Evolutionary conservation across 2,797 vertebrate species (phyloP).

Genomic region (Molossus alvarezi): DNA sequence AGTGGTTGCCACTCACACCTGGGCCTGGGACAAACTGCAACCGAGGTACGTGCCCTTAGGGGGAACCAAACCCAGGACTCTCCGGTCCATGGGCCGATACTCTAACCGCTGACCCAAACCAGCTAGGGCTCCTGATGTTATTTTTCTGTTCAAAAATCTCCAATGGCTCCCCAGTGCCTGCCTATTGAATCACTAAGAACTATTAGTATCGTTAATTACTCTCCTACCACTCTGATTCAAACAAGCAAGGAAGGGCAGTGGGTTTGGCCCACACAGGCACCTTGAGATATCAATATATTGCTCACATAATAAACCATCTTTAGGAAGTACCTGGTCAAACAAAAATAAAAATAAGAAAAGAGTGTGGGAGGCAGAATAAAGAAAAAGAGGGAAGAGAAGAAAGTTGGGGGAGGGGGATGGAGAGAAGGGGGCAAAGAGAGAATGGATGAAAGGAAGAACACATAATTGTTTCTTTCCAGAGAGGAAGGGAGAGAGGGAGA

Average conservation of each 20-base stretch:
- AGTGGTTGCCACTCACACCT: too few relatives aligned
- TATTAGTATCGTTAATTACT: neutral
- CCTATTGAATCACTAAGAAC: neutral
- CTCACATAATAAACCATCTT: neutral
- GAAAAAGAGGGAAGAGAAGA: too few relatives aligned
- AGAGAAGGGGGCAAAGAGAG: neutral
- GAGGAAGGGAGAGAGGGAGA: too few relatives aligned
- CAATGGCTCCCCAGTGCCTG: neutral
- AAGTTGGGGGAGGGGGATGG: neutral
- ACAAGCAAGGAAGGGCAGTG: neutral
- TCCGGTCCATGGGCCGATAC: too few relatives aligned
- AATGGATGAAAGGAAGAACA: neutral
- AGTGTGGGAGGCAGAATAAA: neutral
- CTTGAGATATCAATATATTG: neutral
- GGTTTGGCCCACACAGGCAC: neutral
- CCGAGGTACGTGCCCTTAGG: too few relatives aligned
- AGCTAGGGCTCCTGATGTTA: neutral
- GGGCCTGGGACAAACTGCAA: too few relatives aligned
- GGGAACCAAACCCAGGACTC: too few relatives aligned
- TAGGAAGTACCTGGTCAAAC: neutral
- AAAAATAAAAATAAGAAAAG: neutral
- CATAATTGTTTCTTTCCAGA: neutral
- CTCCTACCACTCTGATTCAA: neutral
- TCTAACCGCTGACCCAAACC: too few relatives aligned
- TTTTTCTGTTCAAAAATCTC: neutral